Evolutionary conservation across 2,888 invertebrate species (phyloP), one percentile per base, ranked within the genome.

Genomic region (Hyppa rectilinea): DNA sequence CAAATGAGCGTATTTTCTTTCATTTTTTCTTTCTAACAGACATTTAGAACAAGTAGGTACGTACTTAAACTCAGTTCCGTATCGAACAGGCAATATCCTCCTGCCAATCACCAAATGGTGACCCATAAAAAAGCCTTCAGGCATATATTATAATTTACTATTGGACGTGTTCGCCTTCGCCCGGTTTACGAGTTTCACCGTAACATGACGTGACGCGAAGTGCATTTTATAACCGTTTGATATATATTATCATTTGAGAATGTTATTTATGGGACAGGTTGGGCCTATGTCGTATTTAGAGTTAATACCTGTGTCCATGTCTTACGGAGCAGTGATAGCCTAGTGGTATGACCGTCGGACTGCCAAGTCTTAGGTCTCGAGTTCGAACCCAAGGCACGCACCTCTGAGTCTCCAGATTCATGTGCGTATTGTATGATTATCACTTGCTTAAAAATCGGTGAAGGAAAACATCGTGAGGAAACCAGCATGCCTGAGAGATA

Each of bases 121-220:
- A 60, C 50, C 52, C 62, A 50, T 29, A 50, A 90, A 89, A 88
- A 86, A 81, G 73, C 80, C 62, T 80, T 82, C 76, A 66, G 77
- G 83, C 83, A 87, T 86, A 88, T 84, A 88, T 89, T 87, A 90
- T 85, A 87, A 88, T 89, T 89, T 89, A 90, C 64, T 68, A 78
- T 53, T 60, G 61, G 87, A 74, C 80, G 67, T 80, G 71, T 82
- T 78, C 68, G 66, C 31, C 20, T 79, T n/a, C 50, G 61, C 68
- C 75, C 63, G 56, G 71, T 87, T 87, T 87, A 87, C 83, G 87
- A 86, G 80, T 81, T 60, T 38, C 47, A 68, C 81, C 72, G 84
- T 72, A 62, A 82, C 83, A 78, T 71, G 77, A 65, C 75, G 74
- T 73, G 68, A 60, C 58, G 53, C 56, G 71, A 72, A 78, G 58